Evolutionary conservation across 2,797 vertebrate species (phyloP), one percentile per base, ranked within the genome.

Genomic region (Rhyacichthys aspro): DNA sequence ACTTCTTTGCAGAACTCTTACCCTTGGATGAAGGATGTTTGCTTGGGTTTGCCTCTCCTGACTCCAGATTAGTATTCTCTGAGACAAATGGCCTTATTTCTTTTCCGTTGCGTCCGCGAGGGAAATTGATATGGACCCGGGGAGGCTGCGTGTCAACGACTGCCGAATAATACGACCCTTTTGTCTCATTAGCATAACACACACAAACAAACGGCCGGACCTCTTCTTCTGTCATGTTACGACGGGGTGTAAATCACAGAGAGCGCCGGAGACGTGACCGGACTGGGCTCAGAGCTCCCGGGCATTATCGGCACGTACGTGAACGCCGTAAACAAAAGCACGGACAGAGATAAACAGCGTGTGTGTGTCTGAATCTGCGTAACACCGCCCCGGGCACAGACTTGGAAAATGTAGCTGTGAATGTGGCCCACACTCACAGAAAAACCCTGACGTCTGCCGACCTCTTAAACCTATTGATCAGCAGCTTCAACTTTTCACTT

Each of bases 121-220:
- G 74, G 63, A 74, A 70, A 81, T 82, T 71, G 82, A 87, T 86
- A 84, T 81, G 82, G 77, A 86, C 79, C 81, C 42, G 66, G 77
- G 81, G 77, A 81, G 71, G 37, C 69, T 55, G 76, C 62, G 64
- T 74, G 88, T 88, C 85, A 82, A 77, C 79, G 18, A 62, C 72
- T 42, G 74, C 73, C 79, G 85, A 89, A 87, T 88, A 86, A 86
- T 80, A 85, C 76, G 67, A 82, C 85, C 78, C 57, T 61, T 59
- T 55, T 38, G 50, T 67, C 76, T 79, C 67, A 81, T 86, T 74
- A 83, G 61, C 81, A 86, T 76, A 76, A 67, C 61, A 74, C 63
- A 79, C 59, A 59, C 37, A 56, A 55, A 67, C 23, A 63, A 83
- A 81, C 55, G 39, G 53, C 63, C 59, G 32, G 67, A 49, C n/a